A percentile compares a stretch with the other conserved stretches of the same genome.
phyloP scores from a whole-genome alignment of 2,888 invertebrate genomes.

The Lydus trimaculatus region DNA sequence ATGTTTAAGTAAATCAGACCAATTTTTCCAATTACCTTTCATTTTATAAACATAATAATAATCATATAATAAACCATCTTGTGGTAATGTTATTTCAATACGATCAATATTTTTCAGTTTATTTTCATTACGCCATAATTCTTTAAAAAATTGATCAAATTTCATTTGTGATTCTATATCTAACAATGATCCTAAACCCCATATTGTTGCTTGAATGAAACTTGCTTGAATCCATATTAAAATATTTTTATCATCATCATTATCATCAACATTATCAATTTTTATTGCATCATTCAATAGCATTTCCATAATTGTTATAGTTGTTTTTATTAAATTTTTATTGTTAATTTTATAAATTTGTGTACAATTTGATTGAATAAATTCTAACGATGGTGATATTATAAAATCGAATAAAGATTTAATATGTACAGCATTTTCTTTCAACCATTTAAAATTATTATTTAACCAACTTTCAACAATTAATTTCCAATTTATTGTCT shows the following conservation, averaged over 20 bases:
- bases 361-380: conserved; percentile 61
- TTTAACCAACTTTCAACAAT: conserved; percentile 63
- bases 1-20: conserved; percentile 64
- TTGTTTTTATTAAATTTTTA: conserved; percentile 55
- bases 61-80: conserved; percentile 66
- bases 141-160: conserved; percentile 57
- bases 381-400: conserved; percentile 64
- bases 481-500: conserved; percentile 65
- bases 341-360: conserved; percentile 53
- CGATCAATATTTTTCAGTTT: conserved; percentile 63
- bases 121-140: conserved; percentile 56
- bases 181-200: conserved; percentile 79
- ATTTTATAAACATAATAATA: conserved; percentile 67
- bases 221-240: conserved; percentile 64
- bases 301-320: conserved; percentile 54
- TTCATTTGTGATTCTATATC: conserved; percentile 57
- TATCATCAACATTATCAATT: conserved; percentile 52
- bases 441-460: conserved; percentile 43
- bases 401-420: conserved; percentile 64
- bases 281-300: conserved; percentile 52
- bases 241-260: conserved; percentile 60
- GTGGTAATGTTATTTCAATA: conserved; percentile 65
- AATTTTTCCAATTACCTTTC: conserved; percentile 67
- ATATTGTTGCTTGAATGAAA: conserved; percentile 67
- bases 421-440: conserved; percentile 45